Percentiles rank a stretch among this genome's conserved stretches.
phyloP scores from a whole-genome alignment of 2,888 invertebrate species.

The Megaustenia siamemsis region DNA sequence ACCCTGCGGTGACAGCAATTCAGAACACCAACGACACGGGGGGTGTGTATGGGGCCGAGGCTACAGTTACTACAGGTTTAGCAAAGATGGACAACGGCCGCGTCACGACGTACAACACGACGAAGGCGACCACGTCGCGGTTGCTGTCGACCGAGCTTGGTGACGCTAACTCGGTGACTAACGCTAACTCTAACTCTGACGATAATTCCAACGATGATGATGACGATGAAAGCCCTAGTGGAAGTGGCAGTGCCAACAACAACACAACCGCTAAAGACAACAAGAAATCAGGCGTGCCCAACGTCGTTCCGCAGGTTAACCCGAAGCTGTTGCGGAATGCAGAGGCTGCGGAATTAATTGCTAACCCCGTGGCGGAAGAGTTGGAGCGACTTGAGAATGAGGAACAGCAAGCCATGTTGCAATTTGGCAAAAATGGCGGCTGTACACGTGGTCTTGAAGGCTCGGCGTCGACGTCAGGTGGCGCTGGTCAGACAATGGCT shows the following conservation, averaged over 20 bases:
- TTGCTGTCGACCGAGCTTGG: slow-evolving; percentile 13
- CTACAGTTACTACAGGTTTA: slow-evolving; percentile 72
- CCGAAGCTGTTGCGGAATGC: slow-evolving; percentile 82
- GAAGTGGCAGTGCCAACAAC: slow-evolving; percentile 46
- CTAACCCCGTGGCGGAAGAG: slow-evolving; percentile 88
- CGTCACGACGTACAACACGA: slow-evolving; percentile 71
- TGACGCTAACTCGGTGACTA: slow-evolving; percentile 55
- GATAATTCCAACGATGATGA: slow-evolving; percentile 73
- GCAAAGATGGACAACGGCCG: slow-evolving; percentile 74
- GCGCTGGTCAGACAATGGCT: slow-evolving; percentile 41
- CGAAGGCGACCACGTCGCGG: slow-evolving; percentile 58
- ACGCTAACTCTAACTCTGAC: slow-evolving; percentile 71
- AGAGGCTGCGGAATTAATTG: slow-evolving; percentile 90
- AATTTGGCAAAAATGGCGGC: slow-evolving; percentile 47
- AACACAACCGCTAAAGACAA: slow-evolving; percentile 33
- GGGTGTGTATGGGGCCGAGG: slow-evolving; percentile 61
- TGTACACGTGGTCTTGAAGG: slow-evolving; percentile 28
- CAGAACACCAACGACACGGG: slow-evolving; percentile 36
- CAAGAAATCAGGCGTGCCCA: background rate
- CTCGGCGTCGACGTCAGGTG: slow-evolving; percentile 53
- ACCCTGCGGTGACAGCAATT: slow-evolving; percentile 65
- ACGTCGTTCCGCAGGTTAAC: slow-evolving; percentile 34
- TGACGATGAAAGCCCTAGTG: slow-evolving; percentile 74
- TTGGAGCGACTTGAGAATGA: slow-evolving; percentile 59
- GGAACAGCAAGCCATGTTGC: slow-evolving; percentile 47